These are phyloP conservation scores for Nyctibius grandis DNA, from an alignment of 2,797 vertebrate genomes.

Conservation along the genomic window DNA sequence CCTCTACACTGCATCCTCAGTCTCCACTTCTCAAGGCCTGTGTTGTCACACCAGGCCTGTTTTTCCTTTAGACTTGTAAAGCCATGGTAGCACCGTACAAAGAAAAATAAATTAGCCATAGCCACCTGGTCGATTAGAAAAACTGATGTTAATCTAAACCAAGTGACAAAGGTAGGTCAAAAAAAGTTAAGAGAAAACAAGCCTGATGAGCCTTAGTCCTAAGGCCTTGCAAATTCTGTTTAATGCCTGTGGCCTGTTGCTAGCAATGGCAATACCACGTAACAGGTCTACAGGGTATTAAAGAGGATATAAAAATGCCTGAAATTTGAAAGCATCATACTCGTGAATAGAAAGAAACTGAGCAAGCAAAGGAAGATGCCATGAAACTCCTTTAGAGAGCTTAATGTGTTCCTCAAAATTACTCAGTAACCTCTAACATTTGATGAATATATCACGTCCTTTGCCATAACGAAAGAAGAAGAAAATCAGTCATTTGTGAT, in stretches of 20 bases:
- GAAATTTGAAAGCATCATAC: neutral
- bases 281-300: neutral
- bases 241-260: neutral
- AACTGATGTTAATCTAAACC: neutral
- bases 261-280: neutral
- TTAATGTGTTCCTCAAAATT: neutral
- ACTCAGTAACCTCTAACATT: neutral
- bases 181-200: neutral
- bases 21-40: neutral
- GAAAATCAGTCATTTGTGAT: neutral
- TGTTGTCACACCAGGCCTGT: neutral
- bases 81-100: neutral
- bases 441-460: neutral
- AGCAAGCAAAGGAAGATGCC: neutral
- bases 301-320: neutral
- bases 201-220: neutral
- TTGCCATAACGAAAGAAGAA: neutral
- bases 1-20: fast-evolving
- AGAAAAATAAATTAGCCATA: neutral
- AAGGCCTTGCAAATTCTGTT: neutral
- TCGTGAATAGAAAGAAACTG: neutral
- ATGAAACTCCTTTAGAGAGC: neutral
- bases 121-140: neutral
- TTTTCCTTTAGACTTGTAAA: neutral
- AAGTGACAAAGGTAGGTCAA: neutral